Conservation (phyloP, 2,888 invertebrate genomes). For the Synanthedon tipuliformis region DNA sequence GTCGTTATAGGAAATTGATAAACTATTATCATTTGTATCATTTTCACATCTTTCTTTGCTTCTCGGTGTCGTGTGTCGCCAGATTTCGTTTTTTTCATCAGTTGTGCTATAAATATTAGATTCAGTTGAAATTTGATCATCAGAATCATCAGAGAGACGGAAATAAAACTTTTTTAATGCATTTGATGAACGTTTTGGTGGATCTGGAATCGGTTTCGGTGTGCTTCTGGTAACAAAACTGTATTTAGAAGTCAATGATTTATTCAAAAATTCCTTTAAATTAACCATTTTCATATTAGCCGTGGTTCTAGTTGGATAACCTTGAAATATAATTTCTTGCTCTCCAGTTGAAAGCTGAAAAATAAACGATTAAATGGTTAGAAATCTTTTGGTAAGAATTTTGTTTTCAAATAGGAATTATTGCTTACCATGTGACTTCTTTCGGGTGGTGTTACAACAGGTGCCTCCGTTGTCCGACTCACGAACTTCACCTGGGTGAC, state of each 20-base stretch:
- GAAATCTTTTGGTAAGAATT: too few species aligned
- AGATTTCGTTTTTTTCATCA: neutral
- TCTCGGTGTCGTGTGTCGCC: neutral
- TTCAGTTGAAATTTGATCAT: neutral
- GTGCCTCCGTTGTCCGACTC: conserved; percentile 19
- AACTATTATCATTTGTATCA: neutral
- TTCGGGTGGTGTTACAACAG: conserved; percentile 25
- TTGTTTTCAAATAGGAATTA: too few species aligned
- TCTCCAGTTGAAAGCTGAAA: too few species aligned
- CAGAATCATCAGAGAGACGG: neutral
- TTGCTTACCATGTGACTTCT: neutral
- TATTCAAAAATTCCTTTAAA: conserved; percentile 16
- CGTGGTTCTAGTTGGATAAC: conserved; percentile 23
- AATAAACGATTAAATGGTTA: too few species aligned
- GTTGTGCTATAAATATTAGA: neutral
- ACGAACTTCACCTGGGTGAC: conserved; percentile 45
- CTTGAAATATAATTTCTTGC: neutral
- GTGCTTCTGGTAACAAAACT: conserved; percentile 14
- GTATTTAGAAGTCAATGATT: conserved; percentile 7
- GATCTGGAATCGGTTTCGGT: conserved; percentile 4
- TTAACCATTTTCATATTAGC: conserved; percentile 11
- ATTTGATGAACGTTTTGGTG: conserved; percentile 12
- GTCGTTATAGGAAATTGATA: neutral
- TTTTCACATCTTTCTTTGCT: neutral
- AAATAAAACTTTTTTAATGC: neutral